Conservation (phyloP, 2,113 vertebrate species). For the Ia io region DNA sequence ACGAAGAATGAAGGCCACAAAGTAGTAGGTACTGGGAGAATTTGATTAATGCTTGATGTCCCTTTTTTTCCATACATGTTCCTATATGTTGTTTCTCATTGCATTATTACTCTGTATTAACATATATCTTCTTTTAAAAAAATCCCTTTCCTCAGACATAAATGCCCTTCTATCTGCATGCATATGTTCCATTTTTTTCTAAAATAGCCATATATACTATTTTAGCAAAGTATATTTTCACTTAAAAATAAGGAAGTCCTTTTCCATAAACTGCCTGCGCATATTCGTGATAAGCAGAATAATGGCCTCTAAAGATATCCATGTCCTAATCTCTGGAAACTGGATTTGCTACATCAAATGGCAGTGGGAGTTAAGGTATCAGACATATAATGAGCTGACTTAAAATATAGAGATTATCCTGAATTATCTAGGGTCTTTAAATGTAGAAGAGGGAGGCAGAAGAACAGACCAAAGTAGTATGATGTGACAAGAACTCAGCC, state of each 20-base stretch:
- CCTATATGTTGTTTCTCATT: not conserved
- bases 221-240: not conserved
- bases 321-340: not conserved
- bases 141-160: not conserved
- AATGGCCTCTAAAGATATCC: not conserved
- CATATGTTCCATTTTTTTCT: not conserved
- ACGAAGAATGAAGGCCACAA: not conserved
- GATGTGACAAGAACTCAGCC: not conserved
- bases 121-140: not conserved
- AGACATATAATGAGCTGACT: not conserved
- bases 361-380: not conserved
- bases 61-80: not conserved
- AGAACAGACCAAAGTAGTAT: not conserved
- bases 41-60: constrained; percentile 15
- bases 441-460: not conserved
- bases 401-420: not conserved
- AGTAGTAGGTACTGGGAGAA: not conserved
- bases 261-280: not conserved
- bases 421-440: not conserved
- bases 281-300: not conserved
- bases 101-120: not conserved
- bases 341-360: not conserved
- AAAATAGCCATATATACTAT: not conserved
- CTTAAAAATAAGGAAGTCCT: not conserved
- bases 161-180: not conserved